These are phyloP conservation scores for Rhopalosiphum maidis DNA, from an alignment of 1,140 invertebrate genomes.

Conservation along the genomic window DNA sequence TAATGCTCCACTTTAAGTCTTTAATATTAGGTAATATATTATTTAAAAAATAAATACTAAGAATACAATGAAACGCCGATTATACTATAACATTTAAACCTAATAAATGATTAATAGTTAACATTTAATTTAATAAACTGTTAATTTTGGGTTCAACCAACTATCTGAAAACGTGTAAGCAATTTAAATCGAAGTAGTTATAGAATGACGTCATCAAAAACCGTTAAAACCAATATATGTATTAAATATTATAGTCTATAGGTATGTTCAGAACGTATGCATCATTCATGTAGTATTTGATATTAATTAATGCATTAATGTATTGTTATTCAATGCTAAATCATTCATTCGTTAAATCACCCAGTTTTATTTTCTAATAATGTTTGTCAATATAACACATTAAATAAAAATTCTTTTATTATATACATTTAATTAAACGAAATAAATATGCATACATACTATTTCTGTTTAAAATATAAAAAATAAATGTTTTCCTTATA, in stretches of 20 bases:
- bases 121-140: neutral
- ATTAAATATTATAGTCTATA: neutral
- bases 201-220: neutral
- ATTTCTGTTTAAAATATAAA: no score
- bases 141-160: neutral
- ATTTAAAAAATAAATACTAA: neutral
- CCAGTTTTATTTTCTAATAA: neutral
- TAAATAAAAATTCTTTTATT: no score
- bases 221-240: slow-evolving; percentile 9
- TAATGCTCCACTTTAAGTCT: neutral
- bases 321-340: neutral
- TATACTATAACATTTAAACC: neutral
- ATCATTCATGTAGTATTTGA: neutral
- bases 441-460: no score
- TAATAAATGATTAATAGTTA: neutral
- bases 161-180: neutral
- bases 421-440: no score
- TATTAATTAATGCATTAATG: neutral
- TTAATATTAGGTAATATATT: neutral
- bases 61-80: neutral
- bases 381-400: neutral
- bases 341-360: neutral
- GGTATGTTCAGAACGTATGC: neutral
- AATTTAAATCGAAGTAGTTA: neutral
- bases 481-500: neutral